phyloP scores from a whole-genome alignment of 1,140 invertebrate genomes.

The Andricus grossulariae region DNA sequence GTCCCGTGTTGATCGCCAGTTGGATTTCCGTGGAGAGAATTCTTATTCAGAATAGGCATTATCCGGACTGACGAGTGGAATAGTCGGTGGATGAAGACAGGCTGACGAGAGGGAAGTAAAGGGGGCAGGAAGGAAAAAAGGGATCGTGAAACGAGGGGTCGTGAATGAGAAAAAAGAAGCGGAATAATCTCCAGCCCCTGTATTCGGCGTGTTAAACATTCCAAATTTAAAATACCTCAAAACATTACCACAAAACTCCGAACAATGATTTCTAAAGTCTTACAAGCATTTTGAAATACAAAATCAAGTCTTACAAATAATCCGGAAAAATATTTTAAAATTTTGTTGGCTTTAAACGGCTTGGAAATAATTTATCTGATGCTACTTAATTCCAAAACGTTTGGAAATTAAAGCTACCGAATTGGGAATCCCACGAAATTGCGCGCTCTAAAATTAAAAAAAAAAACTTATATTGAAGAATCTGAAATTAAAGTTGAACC shows the following conservation, averaged over 20 bases:
- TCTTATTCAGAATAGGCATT: slow-evolving; percentile 48
- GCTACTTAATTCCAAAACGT: too few species aligned
- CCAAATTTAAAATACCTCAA: slow-evolving; percentile 15
- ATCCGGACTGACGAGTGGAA: slow-evolving; percentile 32
- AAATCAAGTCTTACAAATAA: too few species aligned
- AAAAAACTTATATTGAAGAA: too few species aligned
- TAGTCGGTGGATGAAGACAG: slow-evolving; percentile 39
- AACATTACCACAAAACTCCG: neutral
- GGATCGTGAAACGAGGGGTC: slow-evolving; percentile 32
- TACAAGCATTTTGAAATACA: neutral
- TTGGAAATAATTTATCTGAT: too few species aligned
- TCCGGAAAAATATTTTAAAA: too few species aligned
- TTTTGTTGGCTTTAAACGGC: too few species aligned
- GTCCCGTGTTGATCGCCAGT: slow-evolving; percentile 2
- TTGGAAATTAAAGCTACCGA: too few species aligned
- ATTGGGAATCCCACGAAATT: too few species aligned
- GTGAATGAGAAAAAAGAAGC: slow-evolving; percentile 34
- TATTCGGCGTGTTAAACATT: slow-evolving; percentile 20
- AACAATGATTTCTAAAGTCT: neutral
- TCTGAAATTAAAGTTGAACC: too few species aligned
- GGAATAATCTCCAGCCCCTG: slow-evolving; percentile 27
- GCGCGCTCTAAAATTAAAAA: too few species aligned
- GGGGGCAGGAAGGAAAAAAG: slow-evolving; percentile 27
- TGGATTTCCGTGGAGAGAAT: slow-evolving; percentile 15
- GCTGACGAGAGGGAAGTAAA: slow-evolving; percentile 26